Percentiles rank a stretch among this genome's conserved stretches.
These are phyloP conservation scores for Tyria jacobaeae DNA, from an alignment of 2,888 invertebrate species.

Conservation along the genomic window DNA sequence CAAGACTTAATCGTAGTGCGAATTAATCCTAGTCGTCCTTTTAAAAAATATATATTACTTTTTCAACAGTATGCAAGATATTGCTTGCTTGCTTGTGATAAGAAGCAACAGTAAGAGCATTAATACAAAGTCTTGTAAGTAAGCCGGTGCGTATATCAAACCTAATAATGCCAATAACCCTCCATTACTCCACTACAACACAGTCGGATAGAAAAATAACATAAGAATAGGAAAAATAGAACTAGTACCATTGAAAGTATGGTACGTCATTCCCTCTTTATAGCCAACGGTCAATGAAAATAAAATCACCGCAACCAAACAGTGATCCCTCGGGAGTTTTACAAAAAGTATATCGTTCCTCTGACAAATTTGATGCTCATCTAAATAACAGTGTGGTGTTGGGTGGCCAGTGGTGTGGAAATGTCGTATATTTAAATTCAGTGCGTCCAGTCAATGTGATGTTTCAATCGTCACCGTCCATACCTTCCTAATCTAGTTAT, in stretches of 20 bases:
- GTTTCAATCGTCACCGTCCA: conserved; percentile 79
- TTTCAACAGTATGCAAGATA: background rate
- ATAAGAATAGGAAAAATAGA: too few species aligned
- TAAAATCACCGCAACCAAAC: conserved; percentile 42
- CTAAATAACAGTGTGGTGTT: conserved; percentile 63
- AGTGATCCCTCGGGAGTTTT: conserved; percentile 47
- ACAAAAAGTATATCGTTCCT: conserved; percentile 49
- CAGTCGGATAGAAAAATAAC: too few species aligned
- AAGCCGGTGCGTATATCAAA: too few species aligned
- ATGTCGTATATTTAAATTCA: conserved; percentile 81
- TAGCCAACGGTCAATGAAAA: conserved; percentile 49
- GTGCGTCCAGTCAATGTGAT: conserved; percentile 67
- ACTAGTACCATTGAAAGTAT: background rate
- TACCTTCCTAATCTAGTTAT: conserved; percentile 79
- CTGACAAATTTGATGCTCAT: conserved; percentile 73
- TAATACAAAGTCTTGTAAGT: background rate
- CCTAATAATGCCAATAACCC: too few species aligned
- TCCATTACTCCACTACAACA: too few species aligned
- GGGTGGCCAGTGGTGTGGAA: conserved; percentile 70
- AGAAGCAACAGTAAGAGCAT: background rate
- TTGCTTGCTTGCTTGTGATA: background rate
- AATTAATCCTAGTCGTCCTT: too few species aligned
- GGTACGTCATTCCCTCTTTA: conserved; percentile 32
- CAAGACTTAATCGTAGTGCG: too few species aligned
- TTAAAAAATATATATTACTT: too few species aligned